phyloP scores from a whole-genome alignment of 2,113 vertebrate genomes.

The Chloroceryle aenea region DNA sequence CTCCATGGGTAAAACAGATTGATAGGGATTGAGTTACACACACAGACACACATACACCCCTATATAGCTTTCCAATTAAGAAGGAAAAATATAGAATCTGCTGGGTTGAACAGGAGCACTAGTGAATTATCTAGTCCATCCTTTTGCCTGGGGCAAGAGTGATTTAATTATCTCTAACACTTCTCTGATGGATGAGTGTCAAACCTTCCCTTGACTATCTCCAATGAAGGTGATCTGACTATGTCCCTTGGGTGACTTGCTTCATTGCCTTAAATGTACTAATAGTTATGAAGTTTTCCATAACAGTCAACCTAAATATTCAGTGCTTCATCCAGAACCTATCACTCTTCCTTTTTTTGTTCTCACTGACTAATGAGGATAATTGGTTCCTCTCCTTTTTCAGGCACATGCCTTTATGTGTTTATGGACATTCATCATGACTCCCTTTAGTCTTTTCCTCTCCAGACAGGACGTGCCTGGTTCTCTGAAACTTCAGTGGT shows the following conservation, averaged over 20 bases:
- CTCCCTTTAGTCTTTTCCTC: constrained; percentile 59
- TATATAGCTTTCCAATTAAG: constrained; percentile 25
- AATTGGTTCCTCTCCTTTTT: constrained; percentile 65
- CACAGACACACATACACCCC: neutral
- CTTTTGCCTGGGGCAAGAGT: constrained; percentile 51
- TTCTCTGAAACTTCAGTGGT: constrained; percentile 24
- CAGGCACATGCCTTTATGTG: constrained; percentile 45
- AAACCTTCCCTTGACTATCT: constrained; percentile 60
- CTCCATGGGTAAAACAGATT: neutral
- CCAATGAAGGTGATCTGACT: constrained; percentile 62
- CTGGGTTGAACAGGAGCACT: constrained; percentile 32
- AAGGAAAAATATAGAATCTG: constrained; percentile 50
- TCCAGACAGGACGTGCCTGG: constrained; percentile 48
- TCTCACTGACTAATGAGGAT: constrained; percentile 57
- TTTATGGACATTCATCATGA: constrained; percentile 60
- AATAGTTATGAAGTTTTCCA: constrained; percentile 52
- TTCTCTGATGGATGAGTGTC: constrained; percentile 66
- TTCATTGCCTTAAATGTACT: constrained; percentile 52
- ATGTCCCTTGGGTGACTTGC: constrained; percentile 60
- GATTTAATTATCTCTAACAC: constrained; percentile 65
- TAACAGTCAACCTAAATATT: constrained; percentile 57
- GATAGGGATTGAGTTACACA: neutral
- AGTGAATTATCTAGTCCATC: constrained; percentile 60
- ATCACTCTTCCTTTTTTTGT: neutral
- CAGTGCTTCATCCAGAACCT: constrained; percentile 27